A percentile compares a stretch with the other conserved stretches of the same genome.
Conservation (phyloP, 1,140 invertebrate genomes). For the Bombyx mori region DNA sequence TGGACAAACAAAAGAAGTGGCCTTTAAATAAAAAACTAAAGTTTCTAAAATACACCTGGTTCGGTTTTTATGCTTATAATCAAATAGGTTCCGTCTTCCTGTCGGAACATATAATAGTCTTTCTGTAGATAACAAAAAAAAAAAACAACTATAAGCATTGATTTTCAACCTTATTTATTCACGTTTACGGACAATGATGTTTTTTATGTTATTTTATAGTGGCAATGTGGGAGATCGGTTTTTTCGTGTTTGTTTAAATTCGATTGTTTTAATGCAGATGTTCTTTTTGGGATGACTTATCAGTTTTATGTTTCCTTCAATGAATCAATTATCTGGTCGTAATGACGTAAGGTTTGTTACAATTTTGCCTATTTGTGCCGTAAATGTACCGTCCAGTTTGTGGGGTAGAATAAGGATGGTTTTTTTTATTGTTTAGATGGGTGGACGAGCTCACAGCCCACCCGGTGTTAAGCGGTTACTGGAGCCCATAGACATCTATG, state of each 20-base stretch:
- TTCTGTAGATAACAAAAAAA: conserved; percentile 16
- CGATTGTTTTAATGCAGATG: conserved; percentile 52
- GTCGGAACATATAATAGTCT: conserved; percentile 57
- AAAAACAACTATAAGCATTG: conserved; percentile 12
- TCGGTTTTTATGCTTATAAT: conserved; percentile 58
- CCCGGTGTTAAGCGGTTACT: no score
- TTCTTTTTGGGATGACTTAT: conserved; percentile 10
- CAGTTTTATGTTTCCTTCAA: no score
- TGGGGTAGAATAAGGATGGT: no score
- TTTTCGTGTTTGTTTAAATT: conserved; percentile 42
- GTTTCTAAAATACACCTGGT: conserved; percentile 49
- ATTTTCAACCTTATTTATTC: conserved; percentile 20
- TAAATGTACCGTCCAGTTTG: no score
- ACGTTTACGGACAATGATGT: conserved; percentile 18
- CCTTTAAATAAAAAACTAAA: conserved; percentile 42
- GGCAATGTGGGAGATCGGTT: conserved; percentile 45
- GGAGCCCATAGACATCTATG: no score
- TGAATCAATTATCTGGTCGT: no score
- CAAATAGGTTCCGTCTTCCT: conserved; percentile 66
- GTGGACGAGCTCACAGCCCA: no score
- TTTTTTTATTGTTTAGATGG: no score
- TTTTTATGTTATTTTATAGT: conserved; percentile 26
- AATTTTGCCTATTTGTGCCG: no score
- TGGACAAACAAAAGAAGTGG: conserved; percentile 42
- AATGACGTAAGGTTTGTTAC: no score